Base-by-base conservation (phyloP, 2,888 invertebrate genomes). In the Bembecia ichneumoniformis region DNA sequence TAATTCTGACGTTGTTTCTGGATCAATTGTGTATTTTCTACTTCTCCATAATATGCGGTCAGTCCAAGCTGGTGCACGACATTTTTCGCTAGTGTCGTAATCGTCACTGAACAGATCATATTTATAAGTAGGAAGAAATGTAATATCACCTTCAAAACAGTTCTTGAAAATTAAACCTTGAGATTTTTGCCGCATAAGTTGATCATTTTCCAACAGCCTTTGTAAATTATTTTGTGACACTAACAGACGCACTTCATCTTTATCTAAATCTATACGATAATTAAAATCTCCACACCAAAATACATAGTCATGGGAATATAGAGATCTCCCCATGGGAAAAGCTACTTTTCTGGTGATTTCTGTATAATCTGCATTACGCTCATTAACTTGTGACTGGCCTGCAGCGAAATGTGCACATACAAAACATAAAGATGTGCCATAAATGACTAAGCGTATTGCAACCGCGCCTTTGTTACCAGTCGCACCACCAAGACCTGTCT, bases 241-340 rank as follows among this genome's bases (percentile, higher is more conserved):
- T 54, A 95, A 87, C 52, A 94, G 92, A 68, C 96, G 96, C 54
- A 98, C 93, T 71, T 97, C 96, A 4, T 98, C 98, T 70, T 96
- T 96, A 58, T 96, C 94, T 90, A 99, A 91, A 74, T 99, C 98
- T 51, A 99, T 93, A 51, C 99, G 91, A 73, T 99, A 99, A 77
- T 99, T 99, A 77, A 99, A 99, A 84, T 99, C 99, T 0, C 99
- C 99, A 76, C 98, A 97, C 99, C 99, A 99, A 80, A 99, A 98
- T 1, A 99, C 93, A 75, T 97, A 98, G 82, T 99, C 99, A 72
- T 99, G 99, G 1, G 97, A 95, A 74, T 96, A 95, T 4, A 99
- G 83, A 0, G 95, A 94, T 53, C 97, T 90, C 9, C 96, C 97
- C 95, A 96, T 95, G 1, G 96, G 96, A 72, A 96, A 96, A 7